These are phyloP conservation scores for Pharmacophagus antenor DNA, from an alignment of 2,888 invertebrate species.

Conservation along the genomic window DNA sequence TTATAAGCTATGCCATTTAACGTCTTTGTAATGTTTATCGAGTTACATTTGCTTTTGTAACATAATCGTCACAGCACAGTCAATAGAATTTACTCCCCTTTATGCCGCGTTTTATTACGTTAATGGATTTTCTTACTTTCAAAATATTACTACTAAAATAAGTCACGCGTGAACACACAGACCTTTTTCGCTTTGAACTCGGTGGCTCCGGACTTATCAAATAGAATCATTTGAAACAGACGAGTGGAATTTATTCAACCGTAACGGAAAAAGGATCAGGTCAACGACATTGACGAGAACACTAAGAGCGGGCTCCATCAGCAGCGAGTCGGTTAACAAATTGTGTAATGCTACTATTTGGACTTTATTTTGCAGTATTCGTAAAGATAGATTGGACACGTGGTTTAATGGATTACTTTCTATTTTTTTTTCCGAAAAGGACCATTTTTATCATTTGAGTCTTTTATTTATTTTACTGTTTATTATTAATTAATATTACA, in stretches of 20 bases:
- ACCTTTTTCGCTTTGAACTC: constrained; percentile 31
- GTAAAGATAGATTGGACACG: not conserved
- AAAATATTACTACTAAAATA: constrained; percentile 26
- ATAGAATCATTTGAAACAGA: constrained; percentile 31
- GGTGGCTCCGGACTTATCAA: constrained; percentile 29
- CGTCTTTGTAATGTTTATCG: not conserved
- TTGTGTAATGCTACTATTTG: constrained; percentile 8
- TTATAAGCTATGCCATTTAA: not conserved
- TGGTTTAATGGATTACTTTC: not conserved
- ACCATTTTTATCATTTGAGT: not conserved
- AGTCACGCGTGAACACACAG: constrained; percentile 28
- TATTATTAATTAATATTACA: too few species aligned
- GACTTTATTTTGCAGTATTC: not conserved
- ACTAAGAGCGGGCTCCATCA: constrained; percentile 20
- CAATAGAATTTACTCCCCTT: not conserved
- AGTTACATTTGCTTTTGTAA: not conserved
- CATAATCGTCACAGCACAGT: not conserved
- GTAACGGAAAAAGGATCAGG: constrained; percentile 24
- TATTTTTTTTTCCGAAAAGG: not conserved
- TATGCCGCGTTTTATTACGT: constrained; percentile 14
- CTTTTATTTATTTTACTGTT: not conserved
- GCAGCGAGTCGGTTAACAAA: constrained; percentile 1
- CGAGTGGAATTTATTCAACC: constrained; percentile 28
- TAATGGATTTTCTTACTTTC: constrained; percentile 28
- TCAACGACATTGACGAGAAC: constrained; percentile 22